Evolutionary conservation across 1,140 invertebrate genomes (phyloP).

Genomic region (Galendromus occidentalis): DNA sequence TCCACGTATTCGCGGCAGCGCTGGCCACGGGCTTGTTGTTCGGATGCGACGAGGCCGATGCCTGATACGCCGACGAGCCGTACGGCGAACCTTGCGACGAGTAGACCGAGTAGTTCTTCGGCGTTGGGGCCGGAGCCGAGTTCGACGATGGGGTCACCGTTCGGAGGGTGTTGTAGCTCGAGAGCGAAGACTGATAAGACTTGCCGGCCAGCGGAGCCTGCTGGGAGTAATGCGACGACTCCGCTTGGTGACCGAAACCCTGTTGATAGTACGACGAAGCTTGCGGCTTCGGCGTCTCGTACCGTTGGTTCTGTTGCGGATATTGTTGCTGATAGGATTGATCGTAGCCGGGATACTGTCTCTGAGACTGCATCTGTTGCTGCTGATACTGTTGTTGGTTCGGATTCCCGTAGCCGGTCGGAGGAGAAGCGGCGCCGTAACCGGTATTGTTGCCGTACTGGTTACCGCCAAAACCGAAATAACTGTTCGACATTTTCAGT

Average conservation of each 20-base stretch:
- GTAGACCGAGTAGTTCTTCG: not conserved
- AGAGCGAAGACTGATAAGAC: not conserved
- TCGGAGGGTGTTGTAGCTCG: not conserved
- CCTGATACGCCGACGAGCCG: not conserved
- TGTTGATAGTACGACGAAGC: not conserved
- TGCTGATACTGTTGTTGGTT: not conserved
- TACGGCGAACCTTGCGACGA: not conserved
- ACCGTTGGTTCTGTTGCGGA: not conserved
- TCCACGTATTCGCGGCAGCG: not conserved
- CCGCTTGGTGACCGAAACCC: not conserved
- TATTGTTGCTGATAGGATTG: not conserved
- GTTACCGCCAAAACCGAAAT: slow-evolving; percentile 6
- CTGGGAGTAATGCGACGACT: not conserved
- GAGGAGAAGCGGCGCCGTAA: not conserved
- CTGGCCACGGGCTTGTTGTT: not conserved
- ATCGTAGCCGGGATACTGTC: not conserved
- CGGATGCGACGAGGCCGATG: not conserved
- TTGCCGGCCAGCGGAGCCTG: not conserved
- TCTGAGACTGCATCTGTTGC: not conserved
- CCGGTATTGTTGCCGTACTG: slow-evolving; percentile 4
- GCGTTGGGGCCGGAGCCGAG: not conserved
- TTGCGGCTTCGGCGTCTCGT: not conserved
- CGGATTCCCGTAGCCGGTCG: not conserved
- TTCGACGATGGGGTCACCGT: not conserved
- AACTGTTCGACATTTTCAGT: not conserved